phyloP scores from a whole-genome alignment of 2,797 vertebrate species.

The Cynopterus sphinx region DNA sequence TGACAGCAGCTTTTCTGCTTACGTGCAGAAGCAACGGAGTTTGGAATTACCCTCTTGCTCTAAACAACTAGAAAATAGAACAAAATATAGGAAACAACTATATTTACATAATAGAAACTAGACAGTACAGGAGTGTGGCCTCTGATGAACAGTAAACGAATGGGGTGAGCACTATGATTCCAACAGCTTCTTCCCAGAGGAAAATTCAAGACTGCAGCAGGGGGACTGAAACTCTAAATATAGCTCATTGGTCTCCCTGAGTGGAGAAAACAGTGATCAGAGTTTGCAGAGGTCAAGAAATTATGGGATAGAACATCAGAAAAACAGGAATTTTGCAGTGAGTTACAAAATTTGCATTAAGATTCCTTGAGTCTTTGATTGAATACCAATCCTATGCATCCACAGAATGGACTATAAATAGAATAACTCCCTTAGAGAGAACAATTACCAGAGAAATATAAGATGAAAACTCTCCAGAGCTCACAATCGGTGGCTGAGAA shows the following conservation, averaged over 20 bases:
- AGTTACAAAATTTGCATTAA: background rate
- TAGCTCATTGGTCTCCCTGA: background rate
- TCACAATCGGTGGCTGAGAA: background rate
- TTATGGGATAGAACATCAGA: background rate
- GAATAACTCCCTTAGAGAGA: background rate
- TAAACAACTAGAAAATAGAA: background rate
- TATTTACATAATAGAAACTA: background rate
- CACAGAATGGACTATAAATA: background rate
- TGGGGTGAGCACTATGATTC: background rate
- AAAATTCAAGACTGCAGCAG: background rate
- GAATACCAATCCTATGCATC: background rate
- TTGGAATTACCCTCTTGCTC: background rate
- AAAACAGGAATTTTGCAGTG: background rate
- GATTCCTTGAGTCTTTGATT: background rate
- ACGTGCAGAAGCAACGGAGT: background rate
- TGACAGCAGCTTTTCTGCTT: background rate
- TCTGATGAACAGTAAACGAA: background rate
- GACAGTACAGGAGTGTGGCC: background rate
- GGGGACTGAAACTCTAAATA: background rate
- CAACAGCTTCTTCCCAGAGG: background rate
- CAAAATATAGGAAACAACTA: background rate
- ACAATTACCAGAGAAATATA: background rate
- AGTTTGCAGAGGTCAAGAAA: background rate
- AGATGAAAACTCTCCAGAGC: background rate
- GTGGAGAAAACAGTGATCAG: background rate